phyloP scores from a whole-genome alignment of 1,140 invertebrate species.

The Camponotus floridanus region DNA sequence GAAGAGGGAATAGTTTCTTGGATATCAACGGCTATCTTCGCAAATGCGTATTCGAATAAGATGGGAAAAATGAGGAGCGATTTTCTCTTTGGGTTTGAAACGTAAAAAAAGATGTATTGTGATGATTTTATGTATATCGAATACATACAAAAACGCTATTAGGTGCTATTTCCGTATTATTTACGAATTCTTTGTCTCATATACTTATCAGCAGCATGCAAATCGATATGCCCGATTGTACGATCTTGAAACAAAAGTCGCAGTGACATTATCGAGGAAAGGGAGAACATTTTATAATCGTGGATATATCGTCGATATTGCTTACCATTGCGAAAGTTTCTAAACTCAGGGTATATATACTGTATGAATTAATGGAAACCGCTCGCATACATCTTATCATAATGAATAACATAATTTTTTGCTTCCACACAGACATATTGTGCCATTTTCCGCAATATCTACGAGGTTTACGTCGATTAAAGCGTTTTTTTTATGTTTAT shows the following conservation, averaged over 20 bases:
- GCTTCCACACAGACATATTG: constrained; percentile 35
- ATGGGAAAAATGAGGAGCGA: neutral
- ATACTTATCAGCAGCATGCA: constrained; percentile 27
- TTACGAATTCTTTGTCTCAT: neutral
- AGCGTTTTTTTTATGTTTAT: neutral
- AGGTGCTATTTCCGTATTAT: neutral
- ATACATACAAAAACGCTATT: neutral
- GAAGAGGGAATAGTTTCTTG: neutral
- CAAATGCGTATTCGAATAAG: neutral
- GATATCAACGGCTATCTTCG: neutral
- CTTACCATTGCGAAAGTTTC: constrained; percentile 66
- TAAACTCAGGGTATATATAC: constrained; percentile 56
- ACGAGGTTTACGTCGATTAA: constrained; percentile 13
- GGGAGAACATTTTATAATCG: neutral
- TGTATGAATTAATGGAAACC: constrained; percentile 62
- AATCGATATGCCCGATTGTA: constrained; percentile 43
- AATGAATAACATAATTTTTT: constrained; percentile 62
- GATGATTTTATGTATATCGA: constrained; percentile 17
- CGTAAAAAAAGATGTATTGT: neutral
- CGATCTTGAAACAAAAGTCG: constrained; percentile 43
- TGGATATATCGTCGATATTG: neutral
- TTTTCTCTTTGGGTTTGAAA: no score
- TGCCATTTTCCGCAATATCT: constrained; percentile 65
- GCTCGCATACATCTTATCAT: constrained; percentile 59
- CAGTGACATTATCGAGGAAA: neutral